Conservation (phyloP, 2,888 invertebrate species). For the Sarcophaga variegata region DNA sequence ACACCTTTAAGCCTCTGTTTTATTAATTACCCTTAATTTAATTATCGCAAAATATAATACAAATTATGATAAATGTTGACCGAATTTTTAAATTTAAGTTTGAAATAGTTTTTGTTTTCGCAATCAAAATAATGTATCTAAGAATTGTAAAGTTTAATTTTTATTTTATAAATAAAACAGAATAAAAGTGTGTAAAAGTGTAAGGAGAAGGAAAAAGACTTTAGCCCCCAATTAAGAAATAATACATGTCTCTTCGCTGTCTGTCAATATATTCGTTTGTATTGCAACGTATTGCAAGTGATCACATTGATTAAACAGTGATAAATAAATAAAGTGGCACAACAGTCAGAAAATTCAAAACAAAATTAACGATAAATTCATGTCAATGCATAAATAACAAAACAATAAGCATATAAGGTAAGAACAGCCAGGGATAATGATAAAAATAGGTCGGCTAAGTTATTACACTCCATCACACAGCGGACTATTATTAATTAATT, state of each 20-base stretch:
- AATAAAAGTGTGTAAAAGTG: neutral
- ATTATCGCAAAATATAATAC: too few species aligned
- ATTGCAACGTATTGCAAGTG: conserved; percentile 29
- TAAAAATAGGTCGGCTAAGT: too few species aligned
- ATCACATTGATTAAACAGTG: conserved; percentile 33
- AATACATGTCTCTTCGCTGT: conserved; percentile 48
- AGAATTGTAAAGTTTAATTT: conserved; percentile 1
- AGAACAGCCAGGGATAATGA: too few species aligned
- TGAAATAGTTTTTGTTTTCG: too few species aligned
- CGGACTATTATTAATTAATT: too few species aligned
- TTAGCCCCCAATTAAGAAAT: conserved; percentile 33
- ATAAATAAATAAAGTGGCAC: conserved; percentile 10
- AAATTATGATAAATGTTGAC: too few species aligned
- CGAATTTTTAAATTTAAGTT: too few species aligned
- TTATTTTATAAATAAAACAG: neutral
- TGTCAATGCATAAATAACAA: neutral
- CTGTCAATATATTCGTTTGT: conserved; percentile 52
- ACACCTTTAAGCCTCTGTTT: too few species aligned
- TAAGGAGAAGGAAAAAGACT: neutral
- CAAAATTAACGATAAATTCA: conserved; percentile 7
- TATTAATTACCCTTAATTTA: too few species aligned
- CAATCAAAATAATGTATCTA: too few species aligned
- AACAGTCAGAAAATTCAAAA: neutral
- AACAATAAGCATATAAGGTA: too few species aligned
- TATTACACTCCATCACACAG: too few species aligned